Conservation (phyloP, 2,113 vertebrate species). For the Rhizomys pruinosus region DNA sequence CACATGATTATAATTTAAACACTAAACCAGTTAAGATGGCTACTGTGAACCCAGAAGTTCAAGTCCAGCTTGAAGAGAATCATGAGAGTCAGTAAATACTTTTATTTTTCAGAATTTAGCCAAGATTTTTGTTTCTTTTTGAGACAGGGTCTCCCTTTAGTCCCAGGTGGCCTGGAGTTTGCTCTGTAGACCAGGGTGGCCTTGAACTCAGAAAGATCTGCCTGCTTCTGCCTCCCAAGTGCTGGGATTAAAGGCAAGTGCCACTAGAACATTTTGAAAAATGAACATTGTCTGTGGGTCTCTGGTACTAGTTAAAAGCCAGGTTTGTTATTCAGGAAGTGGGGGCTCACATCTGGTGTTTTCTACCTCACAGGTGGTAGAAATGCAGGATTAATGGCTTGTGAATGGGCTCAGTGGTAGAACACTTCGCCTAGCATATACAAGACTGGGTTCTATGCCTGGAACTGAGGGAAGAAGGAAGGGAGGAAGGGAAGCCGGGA, state of each 20-base stretch:
- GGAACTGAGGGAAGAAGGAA: neutral
- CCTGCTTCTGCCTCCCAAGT: no score
- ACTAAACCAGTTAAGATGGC: constrained; percentile 19
- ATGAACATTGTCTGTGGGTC: neutral
- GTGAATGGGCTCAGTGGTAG: neutral
- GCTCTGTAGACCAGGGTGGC: no score
- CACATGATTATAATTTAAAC: constrained; percentile 9
- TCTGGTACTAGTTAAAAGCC: constrained; percentile 69
- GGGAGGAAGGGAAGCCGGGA: neutral
- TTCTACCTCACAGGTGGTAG: constrained; percentile 15
- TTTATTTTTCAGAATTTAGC: constrained; percentile 56
- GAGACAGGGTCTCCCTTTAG: no score
- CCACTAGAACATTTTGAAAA: neutral
- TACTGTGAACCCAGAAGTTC: neutral
- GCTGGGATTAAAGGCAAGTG: no score
- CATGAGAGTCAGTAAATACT: constrained; percentile 1
- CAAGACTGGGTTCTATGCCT: neutral
- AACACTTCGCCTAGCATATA: neutral
- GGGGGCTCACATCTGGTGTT: constrained; percentile 74
- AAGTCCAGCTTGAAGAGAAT: neutral
- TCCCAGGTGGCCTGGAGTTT: no score
- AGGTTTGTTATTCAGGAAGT: constrained; percentile 54
- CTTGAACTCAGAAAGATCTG: no score
- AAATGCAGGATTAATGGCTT: neutral
- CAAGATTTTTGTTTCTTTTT: constrained; percentile 69